These are phyloP conservation scores for Trichogramma dendrolimi DNA, from an alignment of 2,888 invertebrate genomes.

Conservation along the genomic window DNA sequence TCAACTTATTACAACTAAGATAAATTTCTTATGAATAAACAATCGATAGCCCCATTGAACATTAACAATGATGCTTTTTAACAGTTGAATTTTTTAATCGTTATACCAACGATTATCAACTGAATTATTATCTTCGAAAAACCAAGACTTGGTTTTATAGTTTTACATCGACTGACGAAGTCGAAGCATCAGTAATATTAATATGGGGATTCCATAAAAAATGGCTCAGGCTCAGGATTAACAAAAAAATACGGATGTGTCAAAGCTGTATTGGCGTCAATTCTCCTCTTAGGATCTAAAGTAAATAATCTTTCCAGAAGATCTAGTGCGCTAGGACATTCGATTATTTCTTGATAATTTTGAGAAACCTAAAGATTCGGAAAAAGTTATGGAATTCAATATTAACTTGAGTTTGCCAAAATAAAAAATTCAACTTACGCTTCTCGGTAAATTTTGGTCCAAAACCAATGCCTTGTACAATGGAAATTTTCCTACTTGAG, in stretches of 20 bases:
- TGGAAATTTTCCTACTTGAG: slow-evolving; percentile 84
- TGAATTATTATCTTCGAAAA: too few relatives aligned
- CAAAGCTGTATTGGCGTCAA: slow-evolving; percentile 86
- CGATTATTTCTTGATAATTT: background rate
- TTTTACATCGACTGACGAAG: too few relatives aligned
- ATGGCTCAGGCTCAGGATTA: slow-evolving; percentile 77
- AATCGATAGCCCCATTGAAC: too few relatives aligned
- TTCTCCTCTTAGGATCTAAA: slow-evolving; percentile 84
- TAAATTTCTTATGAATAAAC: too few relatives aligned
- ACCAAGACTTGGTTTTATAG: too few relatives aligned
- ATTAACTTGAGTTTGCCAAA: background rate
- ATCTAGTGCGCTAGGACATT: slow-evolving; percentile 77
- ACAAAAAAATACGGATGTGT: slow-evolving; percentile 99
- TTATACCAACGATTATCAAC: too few relatives aligned
- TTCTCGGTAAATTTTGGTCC: slow-evolving; percentile 79
- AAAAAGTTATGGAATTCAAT: slow-evolving; percentile 1
- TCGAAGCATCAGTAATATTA: too few relatives aligned
- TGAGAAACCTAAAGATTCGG: slow-evolving; percentile 65
- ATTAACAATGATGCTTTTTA: too few relatives aligned
- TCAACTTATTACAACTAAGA: too few relatives aligned
- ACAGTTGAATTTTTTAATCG: too few relatives aligned
- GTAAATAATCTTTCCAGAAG: slow-evolving; percentile 86
- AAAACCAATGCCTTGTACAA: slow-evolving; percentile 84
- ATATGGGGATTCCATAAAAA: too few relatives aligned
- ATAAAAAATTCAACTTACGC: slow-evolving; percentile 60